These are phyloP conservation scores for Piaya cayana DNA, from an alignment of 2,113 vertebrate species.

Conservation along the genomic window DNA sequence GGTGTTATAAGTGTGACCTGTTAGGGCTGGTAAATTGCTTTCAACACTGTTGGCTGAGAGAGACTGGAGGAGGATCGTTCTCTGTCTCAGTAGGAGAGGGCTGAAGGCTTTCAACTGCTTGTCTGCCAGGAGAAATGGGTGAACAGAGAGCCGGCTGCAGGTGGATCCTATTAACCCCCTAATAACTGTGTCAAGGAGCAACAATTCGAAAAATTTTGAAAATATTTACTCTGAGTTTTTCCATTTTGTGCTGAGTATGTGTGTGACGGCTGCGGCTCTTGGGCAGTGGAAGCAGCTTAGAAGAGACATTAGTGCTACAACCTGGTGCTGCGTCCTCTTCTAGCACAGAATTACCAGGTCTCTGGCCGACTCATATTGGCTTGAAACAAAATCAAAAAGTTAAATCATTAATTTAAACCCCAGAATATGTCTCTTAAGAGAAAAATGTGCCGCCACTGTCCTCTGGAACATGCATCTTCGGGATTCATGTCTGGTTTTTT, in stretches of 20 bases:
- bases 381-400: neutral
- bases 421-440: neutral
- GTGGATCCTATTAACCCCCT: constrained; percentile 61
- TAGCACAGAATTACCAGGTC: neutral
- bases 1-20: neutral
- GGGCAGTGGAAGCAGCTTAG: neutral
- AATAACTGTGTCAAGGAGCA: constrained; percentile 39
- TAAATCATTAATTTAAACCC: neutral
- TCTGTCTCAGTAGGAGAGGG: neutral
- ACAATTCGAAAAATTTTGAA: neutral
- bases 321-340: neutral
- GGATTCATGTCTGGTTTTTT: neutral
- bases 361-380: neutral
- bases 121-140: neutral
- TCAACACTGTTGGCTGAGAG: neutral
- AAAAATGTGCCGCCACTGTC: neutral
- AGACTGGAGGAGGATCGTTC: neutral
- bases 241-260: neutral
- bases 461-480: neutral
- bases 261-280: neutral
- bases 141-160: constrained; percentile 6
- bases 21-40: neutral
- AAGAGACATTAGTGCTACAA: neutral
- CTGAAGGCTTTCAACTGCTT: neutral
- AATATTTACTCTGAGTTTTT: neutral